A percentile compares a stretch with the other conserved stretches of the same genome.
These are phyloP conservation scores for Eurypyga helias DNA, from an alignment of 2,113 vertebrate genomes.

Conservation along the genomic window DNA sequence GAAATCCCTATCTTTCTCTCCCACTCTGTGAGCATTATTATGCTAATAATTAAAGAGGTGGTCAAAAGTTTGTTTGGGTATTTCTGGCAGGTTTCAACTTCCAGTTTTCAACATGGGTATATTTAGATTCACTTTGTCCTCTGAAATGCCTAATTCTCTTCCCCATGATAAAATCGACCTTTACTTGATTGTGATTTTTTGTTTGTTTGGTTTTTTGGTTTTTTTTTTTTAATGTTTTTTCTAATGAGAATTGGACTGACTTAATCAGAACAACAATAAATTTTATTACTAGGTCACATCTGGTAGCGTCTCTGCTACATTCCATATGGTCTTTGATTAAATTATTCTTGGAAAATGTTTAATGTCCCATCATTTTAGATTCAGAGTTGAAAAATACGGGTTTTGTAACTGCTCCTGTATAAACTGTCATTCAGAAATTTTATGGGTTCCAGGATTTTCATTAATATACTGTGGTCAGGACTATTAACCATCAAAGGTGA, in stretches of 20 bases:
- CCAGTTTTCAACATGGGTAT: background rate
- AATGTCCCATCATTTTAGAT: background rate
- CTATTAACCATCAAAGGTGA: background rate
- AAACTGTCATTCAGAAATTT: background rate
- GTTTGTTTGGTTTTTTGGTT: no score
- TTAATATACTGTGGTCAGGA: background rate
- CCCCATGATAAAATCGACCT: rapidly evolving
- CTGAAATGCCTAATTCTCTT: background rate
- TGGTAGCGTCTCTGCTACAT: background rate
- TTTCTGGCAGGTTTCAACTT: background rate
- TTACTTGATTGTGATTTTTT: background rate
- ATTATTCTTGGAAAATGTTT: background rate
- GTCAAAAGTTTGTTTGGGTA: background rate
- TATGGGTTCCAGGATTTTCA: background rate
- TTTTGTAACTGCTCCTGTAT: background rate
- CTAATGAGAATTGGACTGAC: background rate
- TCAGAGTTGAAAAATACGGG: background rate
- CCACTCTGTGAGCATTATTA: background rate
- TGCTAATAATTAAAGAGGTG: background rate
- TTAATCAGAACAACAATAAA: background rate
- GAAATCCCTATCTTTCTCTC: background rate
- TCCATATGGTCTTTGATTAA: background rate
- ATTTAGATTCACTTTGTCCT: background rate
- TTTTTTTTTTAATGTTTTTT: background rate
- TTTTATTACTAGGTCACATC: background rate